Evolutionary conservation across 2,888 invertebrate species (phyloP).

Genomic region (Alloscopus bannaensis): DNA sequence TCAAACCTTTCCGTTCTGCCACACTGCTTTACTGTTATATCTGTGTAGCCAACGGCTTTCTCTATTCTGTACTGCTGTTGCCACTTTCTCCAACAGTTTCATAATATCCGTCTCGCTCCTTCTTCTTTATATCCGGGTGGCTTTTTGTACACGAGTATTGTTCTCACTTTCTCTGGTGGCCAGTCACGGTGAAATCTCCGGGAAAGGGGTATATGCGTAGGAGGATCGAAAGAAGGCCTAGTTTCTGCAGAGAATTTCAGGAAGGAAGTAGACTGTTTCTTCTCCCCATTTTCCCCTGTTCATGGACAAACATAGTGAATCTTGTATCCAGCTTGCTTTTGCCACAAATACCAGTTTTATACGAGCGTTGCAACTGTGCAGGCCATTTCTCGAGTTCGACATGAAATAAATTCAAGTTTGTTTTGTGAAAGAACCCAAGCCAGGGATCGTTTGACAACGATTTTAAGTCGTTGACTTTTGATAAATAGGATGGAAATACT

Average conservation of each 20-base stretch:
- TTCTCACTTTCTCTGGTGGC: slow-evolving; percentile 35
- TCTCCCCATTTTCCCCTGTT: too few species aligned
- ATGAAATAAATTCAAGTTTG: too few species aligned
- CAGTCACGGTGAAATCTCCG: slow-evolving; percentile 20
- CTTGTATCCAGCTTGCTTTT: too few species aligned
- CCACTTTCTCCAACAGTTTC: slow-evolving; percentile 5
- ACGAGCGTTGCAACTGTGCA: too few species aligned
- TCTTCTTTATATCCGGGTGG: slow-evolving; percentile 40
- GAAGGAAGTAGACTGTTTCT: slow-evolving; percentile 57
- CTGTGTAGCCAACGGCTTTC: slow-evolving; percentile 11
- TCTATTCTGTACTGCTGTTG: slow-evolving; percentile 22
- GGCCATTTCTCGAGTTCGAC: too few species aligned
- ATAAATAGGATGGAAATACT: too few species aligned
- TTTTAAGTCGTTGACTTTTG: too few species aligned
- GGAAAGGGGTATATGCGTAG: slow-evolving; percentile 49
- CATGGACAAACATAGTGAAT: too few species aligned
- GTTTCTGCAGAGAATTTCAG: slow-evolving; percentile 49
- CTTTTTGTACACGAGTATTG: slow-evolving; percentile 26
- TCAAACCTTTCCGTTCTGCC: slow-evolving; percentile 47
- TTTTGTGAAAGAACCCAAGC: too few species aligned
- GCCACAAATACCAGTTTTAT: too few species aligned
- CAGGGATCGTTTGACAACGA: too few species aligned
- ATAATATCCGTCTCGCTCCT: neutral
- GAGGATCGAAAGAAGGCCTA: slow-evolving; percentile 49
- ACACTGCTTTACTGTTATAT: slow-evolving; percentile 17